Evolutionary conservation across 2,113 vertebrate genomes (phyloP).

Genomic region (Strix uralensis): DNA sequence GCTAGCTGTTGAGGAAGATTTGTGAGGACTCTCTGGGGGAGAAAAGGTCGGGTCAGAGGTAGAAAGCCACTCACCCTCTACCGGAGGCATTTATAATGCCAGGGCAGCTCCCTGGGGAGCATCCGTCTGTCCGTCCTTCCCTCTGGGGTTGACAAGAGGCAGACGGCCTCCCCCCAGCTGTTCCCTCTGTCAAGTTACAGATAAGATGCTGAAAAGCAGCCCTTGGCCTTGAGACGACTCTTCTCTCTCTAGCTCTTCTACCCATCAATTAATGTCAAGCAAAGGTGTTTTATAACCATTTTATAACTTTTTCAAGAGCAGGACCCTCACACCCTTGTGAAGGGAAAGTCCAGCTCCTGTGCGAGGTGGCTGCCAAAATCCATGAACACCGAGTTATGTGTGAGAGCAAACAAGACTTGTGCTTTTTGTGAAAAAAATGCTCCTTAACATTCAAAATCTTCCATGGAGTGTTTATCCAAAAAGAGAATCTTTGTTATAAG

Average conservation of each 20-base stretch:
- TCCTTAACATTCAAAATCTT: background rate
- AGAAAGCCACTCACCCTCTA: conserved; percentile 58
- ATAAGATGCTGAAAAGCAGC: conserved; percentile 80
- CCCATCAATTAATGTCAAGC: conserved; percentile 66
- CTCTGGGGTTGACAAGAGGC: conserved; percentile 40
- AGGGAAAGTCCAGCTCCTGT: background rate
- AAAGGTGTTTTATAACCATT: conserved; percentile 39
- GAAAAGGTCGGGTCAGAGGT: conserved; percentile 71
- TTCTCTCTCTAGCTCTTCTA: conserved; percentile 67
- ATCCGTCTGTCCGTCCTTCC: conserved; percentile 23
- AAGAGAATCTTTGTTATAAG: background rate
- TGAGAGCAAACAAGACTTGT: background rate
- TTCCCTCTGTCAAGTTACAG: conserved; percentile 78
- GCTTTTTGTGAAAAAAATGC: background rate
- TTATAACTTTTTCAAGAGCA: background rate
- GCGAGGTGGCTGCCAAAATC: background rate
- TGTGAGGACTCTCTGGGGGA: background rate
- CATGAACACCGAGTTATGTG: fast-evolving
- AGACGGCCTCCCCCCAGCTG: conserved; percentile 70
- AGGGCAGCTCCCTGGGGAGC: conserved; percentile 68
- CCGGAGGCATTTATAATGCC: conserved; percentile 73
- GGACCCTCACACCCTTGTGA: background rate
- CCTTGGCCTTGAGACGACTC: conserved; percentile 70
- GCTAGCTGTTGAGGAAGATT: conserved; percentile 25
- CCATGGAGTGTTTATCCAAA: background rate